These are phyloP conservation scores for Pocillopora meandrina DNA, from an alignment of 92 coral and sea anemone species.

Conservation along the genomic window DNA sequence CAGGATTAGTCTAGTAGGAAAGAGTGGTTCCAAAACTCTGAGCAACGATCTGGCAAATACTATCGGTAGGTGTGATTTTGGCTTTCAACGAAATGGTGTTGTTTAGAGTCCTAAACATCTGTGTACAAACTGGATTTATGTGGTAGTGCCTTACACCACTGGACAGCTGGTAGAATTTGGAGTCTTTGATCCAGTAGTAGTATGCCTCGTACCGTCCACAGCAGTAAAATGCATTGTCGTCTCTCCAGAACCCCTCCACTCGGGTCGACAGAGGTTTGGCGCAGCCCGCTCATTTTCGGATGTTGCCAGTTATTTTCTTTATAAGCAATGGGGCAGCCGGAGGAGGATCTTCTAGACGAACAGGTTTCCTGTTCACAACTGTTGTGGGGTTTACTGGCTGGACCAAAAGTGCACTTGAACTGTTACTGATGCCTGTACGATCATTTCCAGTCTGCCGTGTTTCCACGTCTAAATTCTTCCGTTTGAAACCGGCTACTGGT, in stretches of 20 bases:
- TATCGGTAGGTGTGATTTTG: neutral
- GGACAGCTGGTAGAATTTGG: constrained; percentile 8
- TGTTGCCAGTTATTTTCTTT: constrained; percentile 27
- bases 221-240: constrained; percentile 10
- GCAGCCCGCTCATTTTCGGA: constrained; percentile 35
- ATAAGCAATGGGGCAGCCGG: constrained; percentile 30
- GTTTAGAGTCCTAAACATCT: constrained; percentile 11
- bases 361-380: constrained; percentile 25
- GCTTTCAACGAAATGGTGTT: constrained; percentile 8
- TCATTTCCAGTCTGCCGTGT: constrained; percentile 7
- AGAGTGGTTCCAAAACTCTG: constrained; percentile 16
- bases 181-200: constrained; percentile 19
- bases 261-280: neutral
- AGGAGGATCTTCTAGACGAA: constrained; percentile 32
- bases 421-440: neutral
- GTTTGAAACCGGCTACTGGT: neutral
- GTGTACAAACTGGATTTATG: constrained; percentile 28
- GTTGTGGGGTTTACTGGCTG: constrained; percentile 28
- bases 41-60: constrained; percentile 4
- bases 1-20: neutral
- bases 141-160: constrained; percentile 30
- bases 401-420: neutral
- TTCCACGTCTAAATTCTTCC: neutral
- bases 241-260: constrained; percentile 9
- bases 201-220: constrained; percentile 27